Evolutionary conservation across 2,113 vertebrate species (phyloP).

Genomic region (Cololabis saira): DNA sequence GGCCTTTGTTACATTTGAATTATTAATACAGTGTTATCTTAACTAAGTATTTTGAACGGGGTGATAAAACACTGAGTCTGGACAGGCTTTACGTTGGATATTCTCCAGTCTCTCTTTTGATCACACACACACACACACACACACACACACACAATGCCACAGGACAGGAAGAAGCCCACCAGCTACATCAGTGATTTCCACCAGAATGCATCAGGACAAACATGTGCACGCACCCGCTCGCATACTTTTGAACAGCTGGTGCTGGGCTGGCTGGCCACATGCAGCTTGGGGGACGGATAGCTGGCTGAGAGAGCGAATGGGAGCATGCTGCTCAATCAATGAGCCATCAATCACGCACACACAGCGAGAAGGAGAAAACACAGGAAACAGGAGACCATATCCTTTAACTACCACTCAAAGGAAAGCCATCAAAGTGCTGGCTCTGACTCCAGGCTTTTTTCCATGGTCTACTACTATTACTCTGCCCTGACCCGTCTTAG

Average conservation of each 20-base stretch:
- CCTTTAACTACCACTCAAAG: conserved; percentile 72
- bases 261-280: conserved; percentile 44
- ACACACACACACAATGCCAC: conserved; percentile 11
- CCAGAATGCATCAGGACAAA: conserved; percentile 55
- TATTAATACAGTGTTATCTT: too few relatives aligned
- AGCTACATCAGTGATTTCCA: conserved; percentile 61
- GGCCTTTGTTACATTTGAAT: too few relatives aligned
- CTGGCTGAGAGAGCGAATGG: conserved; percentile 55
- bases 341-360: conserved; percentile 67
- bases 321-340: conserved; percentile 68
- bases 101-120: neutral
- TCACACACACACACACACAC: conserved; percentile 21
- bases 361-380: conserved; percentile 61
- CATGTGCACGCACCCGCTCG: conserved; percentile 26
- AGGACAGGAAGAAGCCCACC: conserved; percentile 44
- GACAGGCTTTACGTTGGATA: conserved; percentile 14
- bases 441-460: conserved; percentile 60
- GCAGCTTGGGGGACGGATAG: conserved; percentile 57
- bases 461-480: conserved; percentile 51
- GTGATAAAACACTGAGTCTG: conserved; percentile 18
- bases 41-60: neutral
- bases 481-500: conserved; percentile 46
- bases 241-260: conserved; percentile 47
- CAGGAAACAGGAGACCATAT: conserved; percentile 71
- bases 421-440: conserved; percentile 72